Evolutionary conservation across 2,888 invertebrate genomes (phyloP), one percentile per base, ranked within the genome.

Genomic region (Harmothoe impar): DNA sequence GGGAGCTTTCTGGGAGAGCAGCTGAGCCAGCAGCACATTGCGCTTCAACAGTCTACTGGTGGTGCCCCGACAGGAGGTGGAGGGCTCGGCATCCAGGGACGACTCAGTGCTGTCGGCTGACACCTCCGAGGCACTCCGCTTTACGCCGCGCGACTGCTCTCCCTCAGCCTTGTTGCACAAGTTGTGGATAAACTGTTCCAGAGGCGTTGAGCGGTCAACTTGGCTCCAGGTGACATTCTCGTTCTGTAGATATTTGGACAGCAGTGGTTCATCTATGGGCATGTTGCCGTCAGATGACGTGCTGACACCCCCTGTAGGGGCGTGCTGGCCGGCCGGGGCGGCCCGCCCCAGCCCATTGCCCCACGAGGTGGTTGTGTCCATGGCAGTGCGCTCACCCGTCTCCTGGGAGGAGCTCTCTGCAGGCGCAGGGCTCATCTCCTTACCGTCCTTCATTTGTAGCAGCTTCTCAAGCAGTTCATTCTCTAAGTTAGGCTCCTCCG

Each of bases 401-500:
- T 89, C 89, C 62, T 89, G 89, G n/a, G 89, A 89, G 68, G 68
- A 29, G 68, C 89, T 89, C 68, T 89, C 89, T 0, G 90, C 56
- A 10, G 89, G 51, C 20, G 91, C 91, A 84, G 89, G 91, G 33
- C 88, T 31, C 29, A n/a, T 84, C 25, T 23, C 68, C 89, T 92
- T 92, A 7, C 93, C 92, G n/a, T 93, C 93, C 31, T 93, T 93
- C 25, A 93, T 94, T 68, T 93, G 92, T 17, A 97, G 96, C 95
- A 96, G 96, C 95, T 97, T 97, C 95, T 97, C 97, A 93, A 97
- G 96, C 93, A 97, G 96, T 95, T 96, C 97, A 95, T 77, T 43
- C 43, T 88, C 85, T 88, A 81, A 17, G 15, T 17, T 90, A 52
- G 51, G 78, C n/a, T 85, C 85, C 31, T 43, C 90, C 12, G n/a